Base-by-base conservation (phyloP, 2,888 invertebrate genomes). In the Perdita meconis region DNA sequence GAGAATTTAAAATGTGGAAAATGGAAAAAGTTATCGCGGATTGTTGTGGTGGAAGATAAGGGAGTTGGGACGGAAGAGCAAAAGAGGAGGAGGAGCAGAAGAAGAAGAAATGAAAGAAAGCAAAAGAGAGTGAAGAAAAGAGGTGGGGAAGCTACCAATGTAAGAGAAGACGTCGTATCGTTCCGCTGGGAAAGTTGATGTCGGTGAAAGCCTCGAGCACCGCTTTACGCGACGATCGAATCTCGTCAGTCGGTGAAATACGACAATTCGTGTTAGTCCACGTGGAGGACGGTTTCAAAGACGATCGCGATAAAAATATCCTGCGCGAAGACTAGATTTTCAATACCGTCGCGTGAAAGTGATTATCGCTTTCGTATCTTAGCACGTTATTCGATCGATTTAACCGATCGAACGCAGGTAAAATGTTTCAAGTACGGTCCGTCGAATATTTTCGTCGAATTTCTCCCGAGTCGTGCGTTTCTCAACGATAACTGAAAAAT, bases 171-270 rank as follows among this genome's bases (percentile, higher is more conserved):
- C 74, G 34, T 42, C 57, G 40, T 44, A 50, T 73, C 56, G 75
- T 80, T 80, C 81, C 75, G 83, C 83, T 86, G 91, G 89, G 91
- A 91, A 91, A 91, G 91, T 90, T 89, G 87, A 86, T 71, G 84
- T 81, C 81, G 91, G 91, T 91, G 91, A 91, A 91, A 91, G 91
- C 91, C 88, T 86, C 81, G 83, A 76, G 51, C 72, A 73, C 70
- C 74, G 79, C 70, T 73, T 76, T 74, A 84, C 86, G 85, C 84
- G 81, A 71, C 85, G 79, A 86, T 85, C 75, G 81, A 66, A 61
- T 16, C 65, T 53, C 34, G 55, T 19, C 73, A 73, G 75, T 75
- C 55, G 47, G 47, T 56, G 60, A 55, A 74, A 67, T 80, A 86
- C 85, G 78, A 86, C 82, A 78, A 81, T 81, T 80, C 56, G 72